Conservation (phyloP, 2,113 vertebrate species). For the Silurus asotus region DNA sequence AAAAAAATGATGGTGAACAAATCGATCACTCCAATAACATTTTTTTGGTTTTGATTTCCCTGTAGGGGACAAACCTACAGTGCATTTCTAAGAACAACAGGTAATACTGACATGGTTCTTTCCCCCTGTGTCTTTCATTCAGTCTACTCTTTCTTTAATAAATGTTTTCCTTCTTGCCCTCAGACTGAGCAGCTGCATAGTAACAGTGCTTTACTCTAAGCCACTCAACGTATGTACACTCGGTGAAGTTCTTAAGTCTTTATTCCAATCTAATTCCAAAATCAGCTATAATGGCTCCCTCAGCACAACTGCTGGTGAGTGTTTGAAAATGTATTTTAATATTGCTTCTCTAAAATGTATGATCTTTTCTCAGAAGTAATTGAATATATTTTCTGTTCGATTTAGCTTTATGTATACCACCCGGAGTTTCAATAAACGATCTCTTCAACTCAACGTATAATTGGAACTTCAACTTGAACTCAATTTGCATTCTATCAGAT, state of each 20-base stretch:
- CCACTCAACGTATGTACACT: constrained; percentile 53
- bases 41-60: background rate
- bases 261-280: background rate
- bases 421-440: background rate
- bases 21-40: background rate
- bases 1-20: background rate
- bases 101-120: constrained; percentile 42
- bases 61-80: constrained; percentile 58
- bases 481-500: constrained; percentile 48
- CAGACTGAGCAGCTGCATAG: constrained; percentile 64
- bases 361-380: constrained; percentile 7
- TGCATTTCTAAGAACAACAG: constrained; percentile 54
- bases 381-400: background rate
- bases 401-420: constrained; percentile 56
- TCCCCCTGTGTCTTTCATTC: background rate
- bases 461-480: constrained; percentile 53
- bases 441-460: constrained; percentile 58
- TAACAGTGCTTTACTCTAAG: constrained; percentile 60
- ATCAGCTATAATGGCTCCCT: constrained; percentile 35
- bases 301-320: constrained; percentile 60
- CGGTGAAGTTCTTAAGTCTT: constrained; percentile 24
- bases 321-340: background rate
- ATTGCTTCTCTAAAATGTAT: constrained; percentile 2
- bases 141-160: background rate
- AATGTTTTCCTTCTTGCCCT: background rate